A percentile compares a stretch with the other conserved stretches of the same genome.
Conservation (phyloP, 2,113 vertebrate species). For the Cyprinodon brontotheroides region DNA sequence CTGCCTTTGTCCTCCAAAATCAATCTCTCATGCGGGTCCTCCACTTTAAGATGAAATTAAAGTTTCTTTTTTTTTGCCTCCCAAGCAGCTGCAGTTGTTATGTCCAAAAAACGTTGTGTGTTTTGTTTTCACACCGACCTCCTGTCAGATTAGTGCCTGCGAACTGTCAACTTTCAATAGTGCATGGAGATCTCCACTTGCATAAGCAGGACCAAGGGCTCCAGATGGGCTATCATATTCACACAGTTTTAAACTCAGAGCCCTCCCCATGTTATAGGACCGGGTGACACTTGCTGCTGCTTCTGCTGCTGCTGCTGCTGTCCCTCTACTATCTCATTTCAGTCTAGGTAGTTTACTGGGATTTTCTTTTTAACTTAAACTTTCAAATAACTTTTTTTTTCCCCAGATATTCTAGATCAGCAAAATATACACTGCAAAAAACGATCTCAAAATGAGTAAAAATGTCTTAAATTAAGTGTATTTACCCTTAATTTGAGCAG, state of each 20-base stretch:
- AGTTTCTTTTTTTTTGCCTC: conserved; percentile 16
- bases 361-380: background rate
- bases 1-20: conserved; percentile 53
- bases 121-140: conserved; percentile 50
- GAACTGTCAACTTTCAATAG: conserved; percentile 60
- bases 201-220: conserved; percentile 49
- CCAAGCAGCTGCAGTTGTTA: background rate
- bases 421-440: too few species aligned
- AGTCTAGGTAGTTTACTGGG: background rate
- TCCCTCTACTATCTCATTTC: conserved; percentile 51
- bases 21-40: conserved; percentile 52
- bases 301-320: conserved; percentile 53
- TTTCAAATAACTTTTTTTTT: background rate
- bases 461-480: too few species aligned
- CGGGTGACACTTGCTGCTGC: conserved; percentile 70
- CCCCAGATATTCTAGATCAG: too few species aligned
- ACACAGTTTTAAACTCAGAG: conserved; percentile 79
- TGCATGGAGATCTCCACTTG: conserved; percentile 66
- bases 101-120: conserved; percentile 21
- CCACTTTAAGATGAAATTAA: conserved; percentile 11
- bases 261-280: conserved; percentile 77
- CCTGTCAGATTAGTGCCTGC: conserved; percentile 59
- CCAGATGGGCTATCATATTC: conserved; percentile 74
- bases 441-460: too few species aligned
- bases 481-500: too few species aligned